Base-by-base conservation (phyloP, 2,797 vertebrate genomes). In the Myotis vivesi region DNA sequence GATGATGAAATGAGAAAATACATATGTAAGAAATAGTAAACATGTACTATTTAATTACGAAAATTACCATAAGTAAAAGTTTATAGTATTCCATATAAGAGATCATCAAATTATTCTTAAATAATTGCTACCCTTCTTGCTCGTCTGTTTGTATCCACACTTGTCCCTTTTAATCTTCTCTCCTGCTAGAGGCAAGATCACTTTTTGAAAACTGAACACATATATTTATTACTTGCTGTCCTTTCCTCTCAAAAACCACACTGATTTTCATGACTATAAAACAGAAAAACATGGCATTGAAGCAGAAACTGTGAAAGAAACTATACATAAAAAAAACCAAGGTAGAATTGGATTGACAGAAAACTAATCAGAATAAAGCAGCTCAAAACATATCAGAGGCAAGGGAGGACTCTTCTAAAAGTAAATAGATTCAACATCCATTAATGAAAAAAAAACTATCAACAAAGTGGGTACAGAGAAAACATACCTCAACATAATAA, bases 161-260 rank as follows among this genome's bases (percentile, higher is more conserved):
- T 55, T 72, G 71, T 30, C 36, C 36, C 30, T n/a, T 88, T 72
- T 36, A 89, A 76, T 68, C 38, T 90, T 68, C 38, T 90, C 44
- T 81, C 16, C 64, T n/a, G 11, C 30, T 30, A 87, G 55, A 69
- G 30, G 20, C 73, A 91, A 44, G n/a, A 51, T n/a, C 36, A 76
- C 76, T 69, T 82, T 55, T 73, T 72, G 79, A 84, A 96, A 80
- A 55, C 64, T 41, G 64, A 79, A 89, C 55, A 95, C 2, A 44
- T 2, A 20, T 10, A 46, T 71, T 94, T 85, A 86, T 15, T 79
- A 53, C 55, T 53, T 92, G 64, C 15, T 62, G 10, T 84, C 68
- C 55, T 93, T 89, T 38, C 71, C 44, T 76, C 41, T 69, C 77
- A 64, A 90, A 90, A 94, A 71, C 25, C 22, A 7, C 9, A 79